phyloP scores from a whole-genome alignment of 2,113 vertebrate genomes.

The Mirounga angustirostris region DNA sequence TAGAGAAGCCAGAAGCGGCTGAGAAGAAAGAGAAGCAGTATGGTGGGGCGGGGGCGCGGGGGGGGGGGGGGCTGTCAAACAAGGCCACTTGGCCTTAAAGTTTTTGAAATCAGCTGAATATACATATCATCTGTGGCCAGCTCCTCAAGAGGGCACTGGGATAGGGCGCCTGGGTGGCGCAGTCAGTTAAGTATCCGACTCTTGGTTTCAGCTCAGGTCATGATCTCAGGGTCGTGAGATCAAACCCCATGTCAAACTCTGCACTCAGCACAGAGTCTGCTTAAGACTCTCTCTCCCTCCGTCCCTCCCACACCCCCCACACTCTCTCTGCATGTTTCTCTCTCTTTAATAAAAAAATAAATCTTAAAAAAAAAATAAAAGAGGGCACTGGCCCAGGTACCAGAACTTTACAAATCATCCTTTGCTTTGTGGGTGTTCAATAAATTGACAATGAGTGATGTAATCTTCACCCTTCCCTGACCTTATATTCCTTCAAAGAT shows the following conservation, averaged over 20 bases:
- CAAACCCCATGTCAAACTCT: no score
- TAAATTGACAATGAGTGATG: background rate
- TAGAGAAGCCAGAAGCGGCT: background rate
- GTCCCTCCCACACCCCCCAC: background rate
- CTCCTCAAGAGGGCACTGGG: background rate
- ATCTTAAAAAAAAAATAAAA: background rate
- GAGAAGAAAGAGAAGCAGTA: background rate
- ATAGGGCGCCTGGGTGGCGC: background rate
- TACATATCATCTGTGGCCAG: background rate
- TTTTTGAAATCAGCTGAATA: background rate
- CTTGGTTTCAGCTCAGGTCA: background rate
- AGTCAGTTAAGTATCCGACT: background rate
- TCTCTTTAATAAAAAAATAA: background rate
- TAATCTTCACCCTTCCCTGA: background rate
- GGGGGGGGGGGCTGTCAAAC: background rate
- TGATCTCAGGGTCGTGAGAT: background rate
- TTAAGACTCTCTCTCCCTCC: background rate
- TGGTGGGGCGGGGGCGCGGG: accelerated
- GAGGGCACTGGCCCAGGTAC: background rate
- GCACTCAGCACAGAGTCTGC: background rate
- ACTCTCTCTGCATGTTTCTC: background rate
- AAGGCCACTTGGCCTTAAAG: background rate
- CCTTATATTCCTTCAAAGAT: background rate
- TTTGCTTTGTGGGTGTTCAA: background rate
- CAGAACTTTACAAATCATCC: background rate